Conservation (phyloP, 1,140 invertebrate species). For the honey bee (Apis mellifera) region Amel_HAv3.1 CM009932.2:11957501-11958000, state of each 20-base stretch:
- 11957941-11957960: too few relatives aligned
- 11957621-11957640: conserved; percentile 52
- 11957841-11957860: too few relatives aligned
- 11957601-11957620: conserved; percentile 60
- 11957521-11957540: conserved; percentile 22
- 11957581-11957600: conserved; percentile 14
- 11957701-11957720: conserved; percentile 46
- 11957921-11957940: too few relatives aligned
- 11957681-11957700: not conserved
- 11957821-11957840: too few relatives aligned
- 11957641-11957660: not conserved
- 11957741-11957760: conserved; percentile 1
- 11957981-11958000: too few relatives aligned
- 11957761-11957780: conserved; percentile 43
- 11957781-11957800: conserved; percentile 39
- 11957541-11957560: too few relatives aligned
- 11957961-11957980: too few relatives aligned
- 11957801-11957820: too few relatives aligned
- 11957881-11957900: too few relatives aligned
- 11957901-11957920: too few relatives aligned
- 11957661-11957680: not conserved
- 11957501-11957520: conserved; percentile 9
- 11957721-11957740: conserved; percentile 24
- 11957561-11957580: not conserved
- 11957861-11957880: too few relatives aligned